A percentile compares a stretch with the other conserved stretches of the same genome.
phyloP scores from a whole-genome alignment of 2,113 vertebrate genomes.

The rat (Rattus norvegicus) region DNA sequence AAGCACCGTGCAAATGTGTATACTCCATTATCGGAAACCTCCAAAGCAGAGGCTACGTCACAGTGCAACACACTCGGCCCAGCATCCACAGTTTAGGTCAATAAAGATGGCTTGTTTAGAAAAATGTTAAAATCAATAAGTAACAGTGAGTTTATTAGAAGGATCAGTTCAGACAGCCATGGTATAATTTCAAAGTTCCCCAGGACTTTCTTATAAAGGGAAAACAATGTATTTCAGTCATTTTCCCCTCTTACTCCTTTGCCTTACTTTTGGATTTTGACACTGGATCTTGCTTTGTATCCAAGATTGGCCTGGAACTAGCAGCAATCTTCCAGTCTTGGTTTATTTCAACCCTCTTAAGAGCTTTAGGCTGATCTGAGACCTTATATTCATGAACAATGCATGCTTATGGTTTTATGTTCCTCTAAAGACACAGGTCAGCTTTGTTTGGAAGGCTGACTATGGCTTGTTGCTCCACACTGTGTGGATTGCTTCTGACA shows the following conservation, averaged over 20 bases:
- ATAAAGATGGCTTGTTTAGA: slow-evolving; percentile 15
- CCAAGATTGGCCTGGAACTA: neutral
- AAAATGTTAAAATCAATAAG: slow-evolving; percentile 27
- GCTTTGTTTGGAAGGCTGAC: neutral
- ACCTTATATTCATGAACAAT: neutral
- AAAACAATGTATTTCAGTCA: neutral
- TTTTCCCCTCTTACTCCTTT: neutral
- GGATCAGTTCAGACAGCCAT: slow-evolving; percentile 9
- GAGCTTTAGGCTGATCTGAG: neutral
- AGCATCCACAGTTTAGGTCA: neutral
- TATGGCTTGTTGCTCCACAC: neutral
- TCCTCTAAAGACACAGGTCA: neutral
- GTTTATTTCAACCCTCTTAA: neutral
- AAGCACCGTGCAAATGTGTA: neutral
- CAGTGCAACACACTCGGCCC: neutral
- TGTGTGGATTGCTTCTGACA: neutral
- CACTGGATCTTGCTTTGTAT: neutral
- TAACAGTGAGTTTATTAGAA: slow-evolving; percentile 23
- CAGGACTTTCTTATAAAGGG: neutral
- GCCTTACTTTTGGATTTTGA: neutral
- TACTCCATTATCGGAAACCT: neutral
- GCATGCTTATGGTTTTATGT: neutral
- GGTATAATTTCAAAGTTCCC: neutral
- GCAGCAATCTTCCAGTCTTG: neutral
- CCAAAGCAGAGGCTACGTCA: neutral